These are phyloP conservation scores for Archegozetes longisetosus DNA, from an alignment of 1,140 invertebrate species.

Conservation along the genomic window DNA sequence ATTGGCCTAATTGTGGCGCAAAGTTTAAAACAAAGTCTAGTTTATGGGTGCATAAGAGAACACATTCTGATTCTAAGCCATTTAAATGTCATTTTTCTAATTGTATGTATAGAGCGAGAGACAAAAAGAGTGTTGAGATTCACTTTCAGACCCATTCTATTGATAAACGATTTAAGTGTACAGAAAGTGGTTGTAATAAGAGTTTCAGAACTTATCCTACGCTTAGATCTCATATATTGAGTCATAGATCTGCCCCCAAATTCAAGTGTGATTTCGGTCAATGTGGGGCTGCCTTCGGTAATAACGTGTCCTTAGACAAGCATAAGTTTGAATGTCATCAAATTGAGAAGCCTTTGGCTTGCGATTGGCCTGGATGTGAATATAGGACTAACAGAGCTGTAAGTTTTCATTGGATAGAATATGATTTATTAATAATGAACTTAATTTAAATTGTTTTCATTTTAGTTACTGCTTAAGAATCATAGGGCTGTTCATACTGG, in stretches of 20 bases:
- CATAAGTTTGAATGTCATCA: not conserved
- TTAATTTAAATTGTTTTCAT: too few relatives aligned
- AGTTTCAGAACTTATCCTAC: conserved; percentile 56
- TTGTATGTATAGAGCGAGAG: not conserved
- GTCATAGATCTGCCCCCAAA: not conserved
- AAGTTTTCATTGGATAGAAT: not conserved
- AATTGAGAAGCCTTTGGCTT: not conserved
- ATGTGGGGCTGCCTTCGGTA: not conserved
- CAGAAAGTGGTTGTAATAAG: conserved; percentile 42
- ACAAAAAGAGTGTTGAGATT: not conserved
- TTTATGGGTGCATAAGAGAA: conserved; percentile 3
- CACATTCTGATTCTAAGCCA: not conserved
- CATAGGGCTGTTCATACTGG: not conserved
- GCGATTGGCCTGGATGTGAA: conserved; percentile 12
- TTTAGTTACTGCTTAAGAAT: not conserved
- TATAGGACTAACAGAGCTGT: not conserved
- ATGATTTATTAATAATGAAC: not conserved
- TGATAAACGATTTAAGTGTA: conserved; percentile 48
- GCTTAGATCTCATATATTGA: conserved; percentile 38
- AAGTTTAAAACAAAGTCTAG: conserved; percentile 51
- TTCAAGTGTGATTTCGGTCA: not conserved
- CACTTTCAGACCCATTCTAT: conserved; percentile 25
- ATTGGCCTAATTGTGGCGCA: conserved; percentile 42
- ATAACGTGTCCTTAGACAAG: not conserved
- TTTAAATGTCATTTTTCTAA: not conserved